Conservation (phyloP, 1,140 invertebrate species). For the Bilobella aurantiaca region DNA sequence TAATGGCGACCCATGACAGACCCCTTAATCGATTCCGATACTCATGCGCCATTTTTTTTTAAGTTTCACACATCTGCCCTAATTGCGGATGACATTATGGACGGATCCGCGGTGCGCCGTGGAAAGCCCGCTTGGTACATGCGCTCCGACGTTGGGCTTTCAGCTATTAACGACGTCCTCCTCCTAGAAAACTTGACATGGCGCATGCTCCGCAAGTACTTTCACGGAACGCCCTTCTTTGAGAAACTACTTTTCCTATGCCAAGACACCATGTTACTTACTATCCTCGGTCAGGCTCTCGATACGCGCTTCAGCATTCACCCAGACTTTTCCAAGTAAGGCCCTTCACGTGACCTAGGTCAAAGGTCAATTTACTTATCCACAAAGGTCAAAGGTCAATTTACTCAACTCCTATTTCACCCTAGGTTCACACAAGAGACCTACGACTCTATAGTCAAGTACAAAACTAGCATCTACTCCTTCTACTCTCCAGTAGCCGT, state of each 20-base stretch:
- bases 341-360: neutral
- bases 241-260: slow-evolving; percentile 47
- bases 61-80: slow-evolving; percentile 48
- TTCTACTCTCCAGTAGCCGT: slow-evolving; percentile 51
- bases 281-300: slow-evolving; percentile 65
- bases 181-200: slow-evolving; percentile 48
- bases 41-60: slow-evolving; percentile 4
- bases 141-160: slow-evolving; percentile 45
- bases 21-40: no score
- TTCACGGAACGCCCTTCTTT: slow-evolving; percentile 45
- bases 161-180: slow-evolving; percentile 53
- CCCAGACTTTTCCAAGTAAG: neutral
- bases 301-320: neutral
- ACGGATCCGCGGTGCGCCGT: slow-evolving; percentile 48
- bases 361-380: neutral
- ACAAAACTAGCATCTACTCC: slow-evolving; percentile 58
- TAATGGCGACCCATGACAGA: no score
- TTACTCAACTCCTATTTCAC: neutral
- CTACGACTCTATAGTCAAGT: slow-evolving; percentile 52
- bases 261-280: slow-evolving; percentile 60
- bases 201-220: slow-evolving; percentile 45
- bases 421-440: slow-evolving; percentile 40
- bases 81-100: slow-evolving; percentile 56
- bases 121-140: slow-evolving; percentile 53
- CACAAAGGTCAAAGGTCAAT: neutral